Conservation (phyloP, 2,113 vertebrate genomes). For the Melanerpes formicivorus region DNA sequence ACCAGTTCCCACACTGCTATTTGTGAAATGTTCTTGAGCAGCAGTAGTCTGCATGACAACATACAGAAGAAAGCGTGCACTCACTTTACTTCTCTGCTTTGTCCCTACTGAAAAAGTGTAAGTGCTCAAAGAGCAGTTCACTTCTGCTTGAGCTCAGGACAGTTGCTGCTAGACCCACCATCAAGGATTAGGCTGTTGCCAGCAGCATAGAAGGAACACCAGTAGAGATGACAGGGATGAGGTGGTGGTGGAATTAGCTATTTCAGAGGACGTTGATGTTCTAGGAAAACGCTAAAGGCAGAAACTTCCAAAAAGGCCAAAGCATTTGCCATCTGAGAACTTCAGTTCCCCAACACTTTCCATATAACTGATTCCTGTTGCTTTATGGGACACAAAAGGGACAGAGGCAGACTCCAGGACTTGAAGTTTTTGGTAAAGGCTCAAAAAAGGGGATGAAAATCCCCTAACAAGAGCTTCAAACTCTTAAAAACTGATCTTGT, state of each 20-base stretch:
- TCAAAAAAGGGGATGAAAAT: not conserved
- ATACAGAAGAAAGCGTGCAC: not conserved
- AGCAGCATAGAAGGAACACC: rapidly evolving
- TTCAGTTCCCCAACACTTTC: not conserved
- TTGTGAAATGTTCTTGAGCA: not conserved
- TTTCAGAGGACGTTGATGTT: not conserved
- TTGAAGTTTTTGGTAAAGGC: not conserved
- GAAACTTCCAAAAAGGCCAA: not conserved
- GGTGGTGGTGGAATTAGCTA: too few relatives aligned
- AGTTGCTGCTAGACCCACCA: not conserved
- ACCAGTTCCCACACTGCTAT: not conserved
- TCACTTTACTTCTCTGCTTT: not conserved
- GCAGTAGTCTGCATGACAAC: not conserved
- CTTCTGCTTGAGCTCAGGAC: not conserved
- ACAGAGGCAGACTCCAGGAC: not conserved
- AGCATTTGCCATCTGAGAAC: not conserved
- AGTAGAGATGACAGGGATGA: not conserved
- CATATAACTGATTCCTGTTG: not conserved
- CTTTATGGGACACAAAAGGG: not conserved
- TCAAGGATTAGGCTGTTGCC: rapidly evolving
- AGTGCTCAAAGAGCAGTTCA: not conserved
- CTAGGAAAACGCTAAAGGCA: not conserved
- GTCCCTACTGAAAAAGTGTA: not conserved
- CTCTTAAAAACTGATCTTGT: not conserved
- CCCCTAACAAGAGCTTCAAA: not conserved